These are phyloP conservation scores for Porites cylindrica DNA, from an alignment of 92 coral and sea anemone genomes.

Conservation along the genomic window DNA sequence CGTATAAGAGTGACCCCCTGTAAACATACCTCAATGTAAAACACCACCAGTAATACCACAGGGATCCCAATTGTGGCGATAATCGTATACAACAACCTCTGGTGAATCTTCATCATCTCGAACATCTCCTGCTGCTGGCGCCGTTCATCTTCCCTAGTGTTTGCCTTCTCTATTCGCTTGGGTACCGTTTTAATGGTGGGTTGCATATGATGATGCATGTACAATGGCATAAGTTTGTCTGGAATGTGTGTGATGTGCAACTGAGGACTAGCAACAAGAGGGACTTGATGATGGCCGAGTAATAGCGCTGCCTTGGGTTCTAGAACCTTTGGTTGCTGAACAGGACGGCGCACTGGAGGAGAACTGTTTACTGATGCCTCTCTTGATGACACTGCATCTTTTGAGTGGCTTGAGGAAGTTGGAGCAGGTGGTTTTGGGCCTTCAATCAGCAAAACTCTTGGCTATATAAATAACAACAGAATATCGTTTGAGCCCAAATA, in stretches of 20 bases:
- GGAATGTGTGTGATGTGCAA: slow-evolving; percentile 84
- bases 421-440: slow-evolving; percentile 81
- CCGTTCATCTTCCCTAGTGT: slow-evolving; percentile 78
- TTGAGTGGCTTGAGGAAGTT: slow-evolving; percentile 60
- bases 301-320: slow-evolving; percentile 92
- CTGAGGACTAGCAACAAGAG: slow-evolving; percentile 84
- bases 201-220: slow-evolving; percentile 83
- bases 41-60: slow-evolving; percentile 89
- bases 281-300: slow-evolving; percentile 95
- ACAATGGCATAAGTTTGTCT: slow-evolving; percentile 86
- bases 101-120: slow-evolving; percentile 96
- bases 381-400: slow-evolving; percentile 54
- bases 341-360: slow-evolving; percentile 80
- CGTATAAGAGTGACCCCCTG: too few species aligned
- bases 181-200: slow-evolving; percentile 53
- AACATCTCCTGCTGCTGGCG: slow-evolving; percentile 93
- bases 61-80: slow-evolving; percentile 99
- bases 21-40: slow-evolving; percentile 85
- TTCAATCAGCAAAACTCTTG: slow-evolving; percentile 84
- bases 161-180: slow-evolving; percentile 77
- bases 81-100: slow-evolving; percentile 89
- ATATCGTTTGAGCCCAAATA: background rate
- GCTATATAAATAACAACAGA: slow-evolving; percentile 45
- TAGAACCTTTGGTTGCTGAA: slow-evolving; percentile 89
- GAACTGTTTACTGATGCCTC: slow-evolving; percentile 66